Base-by-base conservation (phyloP, 2,797 vertebrate genomes). In the Delichon dasypus region DNA sequence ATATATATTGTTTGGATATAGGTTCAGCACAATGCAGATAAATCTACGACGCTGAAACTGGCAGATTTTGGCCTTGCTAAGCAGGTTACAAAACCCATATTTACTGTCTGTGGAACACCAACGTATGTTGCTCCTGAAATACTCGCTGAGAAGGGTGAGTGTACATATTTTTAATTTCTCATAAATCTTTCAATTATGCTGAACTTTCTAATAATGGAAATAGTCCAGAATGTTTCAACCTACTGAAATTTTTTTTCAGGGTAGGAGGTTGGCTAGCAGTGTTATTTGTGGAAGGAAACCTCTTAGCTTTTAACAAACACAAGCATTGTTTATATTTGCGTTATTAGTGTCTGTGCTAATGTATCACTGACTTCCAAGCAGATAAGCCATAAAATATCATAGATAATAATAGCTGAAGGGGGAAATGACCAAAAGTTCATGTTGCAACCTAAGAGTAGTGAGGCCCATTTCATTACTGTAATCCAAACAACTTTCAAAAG, bases 71-170 rank as follows among this genome's bases (percentile, higher is more conserved):
- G 99, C 82, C 98, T 99, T 38, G 99, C 99, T 40, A 98, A 99
- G 97, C 98, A 98, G 51, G 98, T 99, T 88, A 99, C 98, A 8
- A 99, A 99, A 91, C 99, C 99, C 8, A 98, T 99, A 96, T 99
- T 99, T 96, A 99, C 99, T 15, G 98, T 99, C 42, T 99, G 99
- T 90, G 99, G 99, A 85, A 99, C 99, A 32, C 99, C 99, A 13
- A 99, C 99, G 0, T 99, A 99, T 12, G 99, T 99, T 50, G 99
- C 99, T 66, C 99, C 99, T 13, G 99, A 99, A 97, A 99, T 99
- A 97, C 99, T 99, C 83, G 98, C 98, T 87, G 99, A 99, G 97
- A 99, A 98, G 97, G 99, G 99, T 99, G 79, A 96, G 97, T 76
- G 51, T 75, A 18, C 61, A 8, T 38, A 22, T 62, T 18, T 57